Evolutionary conservation across 2,888 invertebrate genomes (phyloP).

Genomic region (Busseola fusca): DNA sequence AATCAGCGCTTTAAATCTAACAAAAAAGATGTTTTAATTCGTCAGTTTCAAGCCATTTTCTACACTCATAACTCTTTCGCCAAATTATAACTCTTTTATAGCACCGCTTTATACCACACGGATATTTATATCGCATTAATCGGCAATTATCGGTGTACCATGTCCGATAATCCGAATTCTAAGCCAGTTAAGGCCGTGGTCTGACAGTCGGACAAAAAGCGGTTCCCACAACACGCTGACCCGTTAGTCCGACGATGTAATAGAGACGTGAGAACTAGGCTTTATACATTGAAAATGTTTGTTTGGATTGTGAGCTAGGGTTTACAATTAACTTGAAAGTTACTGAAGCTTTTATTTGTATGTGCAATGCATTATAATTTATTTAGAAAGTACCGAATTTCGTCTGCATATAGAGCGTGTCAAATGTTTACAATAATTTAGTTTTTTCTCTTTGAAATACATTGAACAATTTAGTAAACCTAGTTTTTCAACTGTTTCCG

Average conservation of each 20-base stretch:
- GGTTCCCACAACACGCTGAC: slow-evolving; percentile 42
- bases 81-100: slow-evolving; percentile 17
- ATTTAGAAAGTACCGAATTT: slow-evolving; percentile 4
- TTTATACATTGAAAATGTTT: slow-evolving; percentile 45
- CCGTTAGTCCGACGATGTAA: slow-evolving; percentile 46
- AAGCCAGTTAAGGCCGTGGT: slow-evolving; percentile 33
- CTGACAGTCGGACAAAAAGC: slow-evolving; percentile 46
- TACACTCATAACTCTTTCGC: slow-evolving; percentile 29
- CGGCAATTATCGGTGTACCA: slow-evolving; percentile 39
- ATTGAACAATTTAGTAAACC: background rate
- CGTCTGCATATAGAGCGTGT: background rate
- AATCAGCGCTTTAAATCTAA: background rate
- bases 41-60: slow-evolving; percentile 16
- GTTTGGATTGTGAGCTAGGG: slow-evolving; percentile 16
- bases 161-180: slow-evolving; percentile 49
- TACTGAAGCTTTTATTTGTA: slow-evolving; percentile 7
- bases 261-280: slow-evolving; percentile 59
- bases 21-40: background rate
- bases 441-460: background rate
- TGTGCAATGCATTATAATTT: background rate
- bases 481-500: background rate
- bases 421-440: background rate
- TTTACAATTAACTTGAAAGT: slow-evolving; percentile 25
- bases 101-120: slow-evolving; percentile 25
- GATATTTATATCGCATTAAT: slow-evolving; percentile 48